Base-by-base conservation (phyloP, 2,797 vertebrate genomes). In the Gymnothorax reevesii region DNA sequence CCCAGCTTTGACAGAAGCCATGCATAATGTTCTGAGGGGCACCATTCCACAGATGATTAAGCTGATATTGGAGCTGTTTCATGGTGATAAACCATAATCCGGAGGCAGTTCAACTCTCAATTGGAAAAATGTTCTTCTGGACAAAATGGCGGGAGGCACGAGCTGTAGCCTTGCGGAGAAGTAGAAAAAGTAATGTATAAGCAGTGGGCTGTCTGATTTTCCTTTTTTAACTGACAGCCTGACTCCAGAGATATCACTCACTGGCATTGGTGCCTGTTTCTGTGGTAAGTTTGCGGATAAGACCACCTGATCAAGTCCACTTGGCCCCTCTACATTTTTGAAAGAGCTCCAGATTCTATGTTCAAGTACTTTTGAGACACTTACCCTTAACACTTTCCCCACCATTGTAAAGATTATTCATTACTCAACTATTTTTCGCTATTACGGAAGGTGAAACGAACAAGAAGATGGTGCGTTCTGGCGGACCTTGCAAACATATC, bases 41-140 rank as follows among this genome's bases (percentile, higher is more conserved):
- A 59, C 57, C 57, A 83, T 71, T 71, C 66, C 66, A 71, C 66
- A 71, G 22, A 8, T 71, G 25, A 71, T 71, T 25, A 71, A 71
- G 66, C 27, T 71, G 22, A 27, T 71, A 71, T n/a, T 62, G 60
- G 60, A 62, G 22, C 60, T 15, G 60, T 62, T 62, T 6, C 17
- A 62, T 6, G n/a, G 22, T n/a, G 66, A 71, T 7, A 27, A 71
- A 71, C 22, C 10, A 12, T 71, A 71, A 71, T 27, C 66, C 66
- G 27, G 22, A 9, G 7, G 22, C 66, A 71, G 66, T 71, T 71
- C 66, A 71, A 71, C 66, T 2, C n/a, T 71, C 66, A 71, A 71
- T 71, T 71, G 66, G 25, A 71, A 71, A 27, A 71, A 71, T 71
- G 22, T 71, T 71, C 4, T 25, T 27, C 25, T 71, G 66, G 20